Conservation (phyloP, 2,888 invertebrate genomes). For the Sicus ferrugineus region DNA sequence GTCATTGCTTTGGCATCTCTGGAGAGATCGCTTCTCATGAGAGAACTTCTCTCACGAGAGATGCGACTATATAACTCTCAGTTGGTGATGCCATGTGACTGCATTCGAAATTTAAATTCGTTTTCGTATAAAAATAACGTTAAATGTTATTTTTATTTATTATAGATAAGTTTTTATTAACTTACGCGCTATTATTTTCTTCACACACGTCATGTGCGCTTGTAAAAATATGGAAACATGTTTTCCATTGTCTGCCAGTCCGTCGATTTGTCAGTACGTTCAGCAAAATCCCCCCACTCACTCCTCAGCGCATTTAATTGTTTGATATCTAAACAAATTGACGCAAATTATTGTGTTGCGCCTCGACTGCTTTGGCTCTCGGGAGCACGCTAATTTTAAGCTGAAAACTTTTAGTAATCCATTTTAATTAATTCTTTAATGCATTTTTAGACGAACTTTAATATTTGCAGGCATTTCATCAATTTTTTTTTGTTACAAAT, state of each 20-base stretch:
- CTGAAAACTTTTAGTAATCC: neutral
- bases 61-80: neutral
- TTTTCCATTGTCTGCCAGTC: constrained; percentile 9
- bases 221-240: neutral
- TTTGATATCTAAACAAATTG: constrained; percentile 31
- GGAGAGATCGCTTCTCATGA: no score
- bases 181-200: no score
- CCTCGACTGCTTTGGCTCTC: constrained; percentile 6
- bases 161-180: no score
- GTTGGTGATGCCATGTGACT: no score
- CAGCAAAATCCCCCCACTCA: neutral
- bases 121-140: no score
- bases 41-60: neutral
- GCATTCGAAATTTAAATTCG: no score
- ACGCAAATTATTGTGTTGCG: constrained; percentile 23
- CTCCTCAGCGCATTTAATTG: constrained; percentile 22
- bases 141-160: no score
- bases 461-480: no score
- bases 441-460: no score
- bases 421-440: neutral
- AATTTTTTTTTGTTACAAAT: no score
- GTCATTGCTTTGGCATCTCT: no score
- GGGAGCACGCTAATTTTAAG: constrained; percentile 5
- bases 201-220: no score
- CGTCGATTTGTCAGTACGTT: neutral